Conservation (phyloP, 2,113 vertebrate genomes). For the Dermatemys mawii region DNA sequence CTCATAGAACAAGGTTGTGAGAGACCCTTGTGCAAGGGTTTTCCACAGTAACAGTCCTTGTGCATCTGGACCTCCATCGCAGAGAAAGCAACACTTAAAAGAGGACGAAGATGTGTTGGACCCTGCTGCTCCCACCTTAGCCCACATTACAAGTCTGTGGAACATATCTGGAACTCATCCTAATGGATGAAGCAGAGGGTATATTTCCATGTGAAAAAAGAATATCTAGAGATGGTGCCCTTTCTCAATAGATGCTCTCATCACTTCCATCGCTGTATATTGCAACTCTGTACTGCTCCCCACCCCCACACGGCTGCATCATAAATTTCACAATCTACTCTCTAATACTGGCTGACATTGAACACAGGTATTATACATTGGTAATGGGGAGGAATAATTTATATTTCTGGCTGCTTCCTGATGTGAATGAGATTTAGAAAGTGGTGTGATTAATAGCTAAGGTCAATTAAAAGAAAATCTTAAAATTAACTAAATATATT, state of each 20-base stretch:
- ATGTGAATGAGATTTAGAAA: neutral
- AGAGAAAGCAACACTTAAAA: conserved; percentile 15
- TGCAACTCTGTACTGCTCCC: neutral
- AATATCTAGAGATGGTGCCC: neutral
- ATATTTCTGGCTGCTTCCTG: conserved; percentile 9
- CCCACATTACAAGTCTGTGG: neutral
- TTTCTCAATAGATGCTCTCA: neutral
- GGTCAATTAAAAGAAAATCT: accelerated
- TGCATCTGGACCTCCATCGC: neutral
- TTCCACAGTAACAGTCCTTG: conserved; percentile 5
- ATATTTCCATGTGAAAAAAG: neutral
- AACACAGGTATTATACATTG: neutral
- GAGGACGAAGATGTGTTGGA: accelerated
- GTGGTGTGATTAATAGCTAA: neutral
- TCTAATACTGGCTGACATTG: neutral
- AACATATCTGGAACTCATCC: neutral
- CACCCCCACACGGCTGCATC: neutral
- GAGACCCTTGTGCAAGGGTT: neutral
- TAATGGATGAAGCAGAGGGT: neutral
- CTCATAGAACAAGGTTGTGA: neutral
- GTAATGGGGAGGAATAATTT: neutral
- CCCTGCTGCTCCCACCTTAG: neutral
- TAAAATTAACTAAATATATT: neutral
- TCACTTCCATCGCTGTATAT: neutral
- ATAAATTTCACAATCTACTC: neutral